Conservation (phyloP, 2,888 invertebrate genomes). For the Digitonthophagus gazella region DNA sequence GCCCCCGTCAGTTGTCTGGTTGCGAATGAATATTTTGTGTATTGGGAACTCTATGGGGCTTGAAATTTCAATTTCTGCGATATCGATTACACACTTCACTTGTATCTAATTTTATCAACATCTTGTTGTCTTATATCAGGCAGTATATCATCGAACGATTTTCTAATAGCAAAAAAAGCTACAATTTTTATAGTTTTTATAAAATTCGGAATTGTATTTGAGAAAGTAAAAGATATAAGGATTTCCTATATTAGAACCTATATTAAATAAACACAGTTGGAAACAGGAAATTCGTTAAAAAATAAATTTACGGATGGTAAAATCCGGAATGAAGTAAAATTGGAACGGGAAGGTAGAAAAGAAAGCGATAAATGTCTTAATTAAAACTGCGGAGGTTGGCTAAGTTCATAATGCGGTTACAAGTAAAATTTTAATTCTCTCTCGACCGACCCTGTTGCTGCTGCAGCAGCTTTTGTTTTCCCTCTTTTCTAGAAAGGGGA, state of each 20-base stretch:
- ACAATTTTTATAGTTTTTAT: no score
- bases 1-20: background rate
- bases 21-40: background rate
- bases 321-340: background rate
- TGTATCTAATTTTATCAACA: background rate
- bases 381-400: conserved; percentile 24
- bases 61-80: background rate
- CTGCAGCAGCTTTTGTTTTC: conserved; percentile 4
- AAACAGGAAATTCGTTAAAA: no score
- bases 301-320: background rate
- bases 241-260: no score
- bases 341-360: conserved; percentile 10
- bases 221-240: no score
- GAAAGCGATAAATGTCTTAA: conserved; percentile 26
- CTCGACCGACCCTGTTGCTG: conserved; percentile 8
- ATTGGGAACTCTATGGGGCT: background rate
- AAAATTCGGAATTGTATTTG: no score
- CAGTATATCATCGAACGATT: no score
- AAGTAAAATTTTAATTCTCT: conserved; percentile 24
- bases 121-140: no score
- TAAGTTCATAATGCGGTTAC: conserved; percentile 22
- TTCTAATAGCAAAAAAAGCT: no score
- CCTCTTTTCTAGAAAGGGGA: background rate
- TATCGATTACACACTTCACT: background rate
- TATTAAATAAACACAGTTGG: no score